Conservation (phyloP, 2,888 invertebrate genomes). For the Dynastes grantii region DNA sequence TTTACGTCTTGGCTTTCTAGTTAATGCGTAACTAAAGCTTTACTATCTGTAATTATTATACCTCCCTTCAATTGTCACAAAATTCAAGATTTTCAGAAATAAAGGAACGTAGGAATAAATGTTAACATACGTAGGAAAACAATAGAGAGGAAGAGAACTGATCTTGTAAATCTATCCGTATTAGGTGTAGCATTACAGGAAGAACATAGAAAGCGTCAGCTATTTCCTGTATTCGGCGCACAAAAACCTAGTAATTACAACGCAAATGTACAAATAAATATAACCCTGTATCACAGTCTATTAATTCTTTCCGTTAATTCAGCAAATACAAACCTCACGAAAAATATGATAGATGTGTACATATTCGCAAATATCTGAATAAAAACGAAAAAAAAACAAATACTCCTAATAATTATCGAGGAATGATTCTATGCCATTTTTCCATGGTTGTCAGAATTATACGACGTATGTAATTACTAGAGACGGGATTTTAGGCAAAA, state of each 20-base stretch:
- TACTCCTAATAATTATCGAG: neutral
- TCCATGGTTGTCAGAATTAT: too few relatives aligned
- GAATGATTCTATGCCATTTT: neutral
- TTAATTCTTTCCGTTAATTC: neutral
- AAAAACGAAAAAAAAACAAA: neutral
- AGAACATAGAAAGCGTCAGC: conserved; percentile 31
- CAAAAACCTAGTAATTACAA: conserved; percentile 30
- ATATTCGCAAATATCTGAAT: neutral
- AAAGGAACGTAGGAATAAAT: too few relatives aligned
- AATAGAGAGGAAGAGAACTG: too few relatives aligned
- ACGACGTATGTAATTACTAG: too few relatives aligned
- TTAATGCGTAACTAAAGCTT: too few relatives aligned
- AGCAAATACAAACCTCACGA: neutral
- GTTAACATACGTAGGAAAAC: too few relatives aligned
- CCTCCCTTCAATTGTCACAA: too few relatives aligned
- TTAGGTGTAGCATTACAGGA: conserved; percentile 26
- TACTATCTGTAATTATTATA: too few relatives aligned
- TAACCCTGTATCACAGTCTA: conserved; percentile 13
- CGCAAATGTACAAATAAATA: conserved; percentile 12
- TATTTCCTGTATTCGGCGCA: conserved; percentile 22
- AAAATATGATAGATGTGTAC: neutral
- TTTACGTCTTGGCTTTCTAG: too few relatives aligned
- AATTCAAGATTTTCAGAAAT: too few relatives aligned
- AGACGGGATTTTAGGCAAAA: too few relatives aligned
- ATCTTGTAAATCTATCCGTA: conserved; percentile 1